Percentiles rank a stretch among this genome's conserved stretches.
Conservation (phyloP, 1,140 invertebrate species). For the Eurosta solidaginis region DNA sequence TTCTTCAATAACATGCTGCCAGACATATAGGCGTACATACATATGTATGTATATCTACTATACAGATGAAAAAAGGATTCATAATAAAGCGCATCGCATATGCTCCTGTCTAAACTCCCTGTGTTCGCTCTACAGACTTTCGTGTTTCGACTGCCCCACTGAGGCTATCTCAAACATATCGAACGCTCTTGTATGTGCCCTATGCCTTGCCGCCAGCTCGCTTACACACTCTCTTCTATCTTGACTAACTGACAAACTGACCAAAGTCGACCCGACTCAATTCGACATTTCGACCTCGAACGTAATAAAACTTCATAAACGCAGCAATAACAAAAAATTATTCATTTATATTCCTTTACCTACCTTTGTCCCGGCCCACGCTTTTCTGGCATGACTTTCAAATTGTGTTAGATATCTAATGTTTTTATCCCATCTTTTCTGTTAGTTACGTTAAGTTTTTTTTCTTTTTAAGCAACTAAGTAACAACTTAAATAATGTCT, state of each 20-base stretch:
- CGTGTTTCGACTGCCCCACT: too few species aligned
- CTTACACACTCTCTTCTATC: too few species aligned
- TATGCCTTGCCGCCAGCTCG: too few species aligned
- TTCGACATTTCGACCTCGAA: neutral
- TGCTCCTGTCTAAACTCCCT: too few species aligned
- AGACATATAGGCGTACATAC: too few species aligned
- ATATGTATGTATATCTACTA: too few species aligned
- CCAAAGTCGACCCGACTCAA: neutral
- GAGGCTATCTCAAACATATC: too few species aligned
- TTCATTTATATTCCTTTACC: neutral
- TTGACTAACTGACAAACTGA: neutral
- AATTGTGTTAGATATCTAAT: neutral
- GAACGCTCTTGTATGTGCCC: too few species aligned
- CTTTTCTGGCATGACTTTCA: neutral
- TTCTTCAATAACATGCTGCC: neutral
- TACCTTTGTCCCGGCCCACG: neutral
- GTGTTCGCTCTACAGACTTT: too few species aligned
- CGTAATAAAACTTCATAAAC: slow-evolving; percentile 28
- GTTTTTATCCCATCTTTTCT: neutral
- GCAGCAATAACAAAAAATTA: neutral
- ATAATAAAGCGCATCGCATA: too few species aligned
- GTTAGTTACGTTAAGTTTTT: neutral
- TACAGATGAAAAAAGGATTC: too few species aligned
- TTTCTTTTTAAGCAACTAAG: neutral
- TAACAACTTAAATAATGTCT: neutral